A percentile compares a stretch with the other conserved stretches of the same genome.
Conservation (phyloP, 2,797 vertebrate genomes). For the Xiphorhynchus erythropygius region DNA sequence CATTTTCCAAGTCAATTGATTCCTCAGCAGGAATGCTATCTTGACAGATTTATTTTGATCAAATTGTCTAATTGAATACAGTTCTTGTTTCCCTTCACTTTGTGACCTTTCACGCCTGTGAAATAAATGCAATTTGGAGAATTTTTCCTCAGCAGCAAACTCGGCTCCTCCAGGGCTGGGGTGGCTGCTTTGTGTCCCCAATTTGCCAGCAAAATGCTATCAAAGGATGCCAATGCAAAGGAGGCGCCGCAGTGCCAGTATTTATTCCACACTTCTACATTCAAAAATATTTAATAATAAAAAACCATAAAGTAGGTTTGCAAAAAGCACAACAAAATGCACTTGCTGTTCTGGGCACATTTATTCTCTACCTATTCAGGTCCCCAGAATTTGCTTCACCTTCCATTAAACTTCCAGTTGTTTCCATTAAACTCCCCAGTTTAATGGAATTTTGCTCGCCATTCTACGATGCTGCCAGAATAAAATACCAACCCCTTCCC, state of each 20-base stretch:
- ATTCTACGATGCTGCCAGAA: background rate
- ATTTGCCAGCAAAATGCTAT: slow-evolving; percentile 23
- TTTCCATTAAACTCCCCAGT: background rate
- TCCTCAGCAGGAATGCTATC: slow-evolving; percentile 70
- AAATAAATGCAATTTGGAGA: slow-evolving; percentile 75
- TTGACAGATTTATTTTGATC: slow-evolving; percentile 78
- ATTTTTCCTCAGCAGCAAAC: slow-evolving; percentile 71
- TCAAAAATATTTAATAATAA: background rate
- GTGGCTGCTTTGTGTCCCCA: background rate
- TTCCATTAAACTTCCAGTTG: background rate
- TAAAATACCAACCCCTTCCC: background rate
- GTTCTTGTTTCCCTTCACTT: slow-evolving; percentile 68
- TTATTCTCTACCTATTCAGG: background rate
- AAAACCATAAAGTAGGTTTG: background rate
- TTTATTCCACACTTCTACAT: background rate
- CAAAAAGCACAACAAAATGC: background rate
- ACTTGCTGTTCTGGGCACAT: background rate
- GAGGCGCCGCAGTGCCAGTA: background rate
- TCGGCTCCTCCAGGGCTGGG: slow-evolving; percentile 42
- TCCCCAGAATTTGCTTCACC: background rate
- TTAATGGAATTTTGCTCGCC: background rate
- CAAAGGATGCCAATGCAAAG: slow-evolving; percentile 36
- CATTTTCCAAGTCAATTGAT: slow-evolving; percentile 65
- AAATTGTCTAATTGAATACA: slow-evolving; percentile 75
- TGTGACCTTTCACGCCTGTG: slow-evolving; percentile 64